A percentile compares a stretch with the other conserved stretches of the same genome.
These are phyloP conservation scores for Blomia tropicalis DNA, from an alignment of 2,888 invertebrate genomes.

Conservation along the genomic window DNA sequence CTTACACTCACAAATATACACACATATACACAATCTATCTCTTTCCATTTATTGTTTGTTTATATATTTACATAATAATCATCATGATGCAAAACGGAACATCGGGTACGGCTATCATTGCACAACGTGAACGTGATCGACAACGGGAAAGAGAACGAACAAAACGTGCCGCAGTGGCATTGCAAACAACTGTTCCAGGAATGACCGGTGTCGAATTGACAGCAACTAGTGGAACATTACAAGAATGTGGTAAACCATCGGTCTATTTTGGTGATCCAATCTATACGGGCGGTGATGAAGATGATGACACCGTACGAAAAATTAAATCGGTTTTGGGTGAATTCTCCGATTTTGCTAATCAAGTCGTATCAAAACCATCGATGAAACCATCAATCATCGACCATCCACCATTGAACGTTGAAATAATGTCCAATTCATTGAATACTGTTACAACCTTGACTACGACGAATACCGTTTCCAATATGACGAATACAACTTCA, in stretches of 20 bases:
- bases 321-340: conserved; percentile 28
- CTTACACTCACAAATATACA: no score
- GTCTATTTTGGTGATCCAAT: neutral
- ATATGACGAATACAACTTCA: conserved; percentile 14
- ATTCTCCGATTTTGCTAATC: conserved; percentile 9
- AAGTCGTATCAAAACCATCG: no score
- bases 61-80: no score
- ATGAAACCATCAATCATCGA: neutral
- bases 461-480: no score
- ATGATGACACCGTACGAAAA: conserved; percentile 29
- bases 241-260: neutral
- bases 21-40: no score
- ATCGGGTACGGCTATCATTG: neutral
- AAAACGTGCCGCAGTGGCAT: neutral
- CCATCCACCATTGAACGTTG: neutral
- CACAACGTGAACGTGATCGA: conserved; percentile 8
- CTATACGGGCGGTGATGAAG: conserved; percentile 5
- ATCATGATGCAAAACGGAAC: neutral
- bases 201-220: neutral
- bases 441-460: no score
- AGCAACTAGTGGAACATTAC: neutral
- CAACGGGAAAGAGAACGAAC: neutral
- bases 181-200: neutral
- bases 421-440: no score
- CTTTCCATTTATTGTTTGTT: no score